Evolutionary conservation across 2,797 vertebrate species (phyloP), one percentile per base, ranked within the genome.

Genomic region (Neopelma chrysocephalum): DNA sequence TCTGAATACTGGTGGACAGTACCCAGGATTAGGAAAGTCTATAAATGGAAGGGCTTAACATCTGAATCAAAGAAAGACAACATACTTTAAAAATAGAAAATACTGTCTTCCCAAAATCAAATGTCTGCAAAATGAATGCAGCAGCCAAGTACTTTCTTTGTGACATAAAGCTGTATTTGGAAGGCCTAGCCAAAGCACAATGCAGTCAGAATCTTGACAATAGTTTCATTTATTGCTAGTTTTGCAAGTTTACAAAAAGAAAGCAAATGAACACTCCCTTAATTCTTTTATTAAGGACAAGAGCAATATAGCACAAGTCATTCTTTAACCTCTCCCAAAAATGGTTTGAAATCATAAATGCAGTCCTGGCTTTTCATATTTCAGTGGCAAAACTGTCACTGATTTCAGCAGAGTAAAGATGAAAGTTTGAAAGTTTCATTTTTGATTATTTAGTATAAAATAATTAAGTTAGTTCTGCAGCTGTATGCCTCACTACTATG

Each of bases 311-410:
- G 31, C 38, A 42, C 26, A 71, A 86, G 15, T 10, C 4, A 50
- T 53, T 85, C 18, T 65, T 57, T 43, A 66, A 0, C 0, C 1
- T 47, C 15, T 29, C 23, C 2, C 6, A 10, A 4, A 68, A 54
- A 25, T 4, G 2, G 6, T 15, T 69, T 75, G 51, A 69, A 71
- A 65, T 32, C 3, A 32, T 23, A 69, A 82, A 82, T 42, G 5
- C 15, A 79, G 20, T 71, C 27, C 10, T 43, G 3, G 3, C 10
- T 66, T 40, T 62, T 90, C n/a, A 27, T 43, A 79, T 89, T 56
- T 89, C 29, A 84, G 23, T 22, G 14, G 15, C 36, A 94, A 82
- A 90, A 54, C 21, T 48, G 7, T 25, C n/a, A 65, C 2, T 22
- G 43, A 87, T 72, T 82, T 90, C 51, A 76, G 15, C 11, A 40